Conservation (phyloP, 2,797 vertebrate genomes). For the Clarias platycephalus region DNA sequence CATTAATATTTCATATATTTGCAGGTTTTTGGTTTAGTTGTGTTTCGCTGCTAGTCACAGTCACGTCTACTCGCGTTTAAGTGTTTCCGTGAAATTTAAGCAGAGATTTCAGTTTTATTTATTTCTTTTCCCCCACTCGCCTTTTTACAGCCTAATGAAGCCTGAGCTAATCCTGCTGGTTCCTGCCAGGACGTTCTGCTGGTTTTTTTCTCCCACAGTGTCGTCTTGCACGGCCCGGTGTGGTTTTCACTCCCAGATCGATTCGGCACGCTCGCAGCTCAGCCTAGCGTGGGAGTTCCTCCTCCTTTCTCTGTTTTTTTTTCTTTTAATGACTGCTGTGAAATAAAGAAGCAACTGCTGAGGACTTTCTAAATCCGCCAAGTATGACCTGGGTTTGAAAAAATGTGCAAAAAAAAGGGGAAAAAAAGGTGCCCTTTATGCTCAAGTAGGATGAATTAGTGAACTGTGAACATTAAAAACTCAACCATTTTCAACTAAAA, state of each 20-base stretch:
- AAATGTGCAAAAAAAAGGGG: not conserved
- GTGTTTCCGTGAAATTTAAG: not conserved
- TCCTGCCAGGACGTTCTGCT: constrained; percentile 78
- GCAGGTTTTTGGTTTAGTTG: not conserved
- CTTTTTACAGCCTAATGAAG: constrained; percentile 72
- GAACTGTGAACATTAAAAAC: not conserved
- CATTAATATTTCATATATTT: not conserved
- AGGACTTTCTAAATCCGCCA: not conserved
- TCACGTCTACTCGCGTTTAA: too few relatives aligned
- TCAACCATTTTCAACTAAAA: not conserved
- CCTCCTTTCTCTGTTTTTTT: constrained; percentile 58
- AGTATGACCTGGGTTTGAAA: not conserved
- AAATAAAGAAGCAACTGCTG: constrained; percentile 70
- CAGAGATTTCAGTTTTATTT: not conserved
- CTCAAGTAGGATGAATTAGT: not conserved
- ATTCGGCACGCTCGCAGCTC: constrained; percentile 79
- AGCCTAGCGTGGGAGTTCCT: constrained; percentile 61
- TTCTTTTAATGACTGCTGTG: constrained; percentile 63
- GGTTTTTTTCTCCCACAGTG: constrained; percentile 81
- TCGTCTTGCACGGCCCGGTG: constrained; percentile 81
- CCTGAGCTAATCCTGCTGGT: constrained; percentile 69
- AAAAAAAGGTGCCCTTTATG: not conserved
- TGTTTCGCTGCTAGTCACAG: not conserved
- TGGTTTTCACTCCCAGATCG: constrained; percentile 83
- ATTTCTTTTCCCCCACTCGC: constrained; percentile 63